Evolutionary conservation across 2,797 vertebrate genomes (phyloP), one percentile per base, ranked within the genome.

Genomic region (Silurus aristotelis): DNA sequence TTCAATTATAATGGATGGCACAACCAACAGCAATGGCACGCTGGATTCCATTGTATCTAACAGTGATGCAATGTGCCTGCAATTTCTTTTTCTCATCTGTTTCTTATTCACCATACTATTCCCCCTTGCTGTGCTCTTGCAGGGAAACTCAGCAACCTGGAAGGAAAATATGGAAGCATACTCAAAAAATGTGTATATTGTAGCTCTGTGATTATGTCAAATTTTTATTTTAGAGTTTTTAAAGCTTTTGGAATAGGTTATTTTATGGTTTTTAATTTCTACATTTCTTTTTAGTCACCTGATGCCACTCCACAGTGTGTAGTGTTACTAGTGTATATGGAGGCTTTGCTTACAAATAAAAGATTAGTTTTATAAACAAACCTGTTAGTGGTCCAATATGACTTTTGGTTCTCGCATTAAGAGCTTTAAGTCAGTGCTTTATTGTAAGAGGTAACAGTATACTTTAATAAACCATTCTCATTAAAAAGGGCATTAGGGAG

Each of bases 1-100:
- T 64, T 66, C 7, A 38, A 38, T 60, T 80, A 48, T 48, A 52
- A 81, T 60, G 31, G 52, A 48, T 67, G 48, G 86, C 63, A 75
- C 56, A 64, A 13, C 76, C 75, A 58, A 38, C 56, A 61, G 70
- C 82, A 61, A 68, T 22, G 68, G 68, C 61, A 71, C 25, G 61
- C 61, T 83, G 58, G 70, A 75, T 80, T 75, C 77, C 61, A 76
- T 68, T 84, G 82, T 80, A 87, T 84, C 68, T 60, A 64, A 64
- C 68, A 87, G 60, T 87, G 86, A 87, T 84, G 86, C 86, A 87
- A 87, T 55, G 55, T 48, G 61, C 68, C 82, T 87, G 86, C 82
- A 87, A 87, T 87, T 80, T 83, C 76, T 80, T 84, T 84, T 80
- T 67, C 27, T 66, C 73, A 70, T 87, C 86, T 67, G 52, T 70